Conservation (phyloP, 2,113 vertebrate species). For the Oreocharis arfaki region DNA sequence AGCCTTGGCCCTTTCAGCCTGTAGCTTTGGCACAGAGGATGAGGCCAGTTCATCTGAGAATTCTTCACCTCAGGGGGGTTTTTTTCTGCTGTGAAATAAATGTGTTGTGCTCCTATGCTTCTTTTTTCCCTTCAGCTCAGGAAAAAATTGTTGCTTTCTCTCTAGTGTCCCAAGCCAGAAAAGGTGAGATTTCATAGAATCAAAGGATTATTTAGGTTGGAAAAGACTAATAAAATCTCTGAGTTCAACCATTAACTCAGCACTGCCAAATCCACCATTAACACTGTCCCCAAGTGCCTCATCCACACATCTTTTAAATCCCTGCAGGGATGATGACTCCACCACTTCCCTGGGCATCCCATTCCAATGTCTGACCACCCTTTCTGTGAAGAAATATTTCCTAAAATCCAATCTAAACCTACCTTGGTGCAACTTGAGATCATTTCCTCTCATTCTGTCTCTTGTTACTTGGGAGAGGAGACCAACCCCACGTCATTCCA, state of each 20-base stretch:
- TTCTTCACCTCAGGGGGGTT: background rate
- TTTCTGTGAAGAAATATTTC: background rate
- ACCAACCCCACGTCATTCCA: accelerated
- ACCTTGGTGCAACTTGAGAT: background rate
- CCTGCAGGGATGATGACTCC: background rate
- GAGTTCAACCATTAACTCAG: background rate
- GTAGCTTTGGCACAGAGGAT: background rate
- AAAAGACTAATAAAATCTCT: background rate
- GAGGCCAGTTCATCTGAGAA: background rate
- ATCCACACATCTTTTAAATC: background rate
- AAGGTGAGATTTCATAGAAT: accelerated
- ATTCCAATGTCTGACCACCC: background rate
- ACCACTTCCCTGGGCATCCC: background rate
- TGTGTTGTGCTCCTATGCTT: background rate
- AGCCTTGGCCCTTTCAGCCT: background rate
- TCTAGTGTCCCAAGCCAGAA: background rate
- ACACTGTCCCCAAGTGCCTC: too few relatives aligned
- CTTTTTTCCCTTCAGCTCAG: background rate
- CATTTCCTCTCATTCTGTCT: accelerated
- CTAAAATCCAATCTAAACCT: background rate
- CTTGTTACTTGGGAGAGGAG: too few relatives aligned
- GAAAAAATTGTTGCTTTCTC: background rate
- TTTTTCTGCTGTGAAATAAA: background rate
- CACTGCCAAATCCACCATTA: background rate
- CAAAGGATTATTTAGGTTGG: background rate